Conservation (phyloP, 2,113 vertebrate genomes). For the Choloepus hoffmanni region DNA sequence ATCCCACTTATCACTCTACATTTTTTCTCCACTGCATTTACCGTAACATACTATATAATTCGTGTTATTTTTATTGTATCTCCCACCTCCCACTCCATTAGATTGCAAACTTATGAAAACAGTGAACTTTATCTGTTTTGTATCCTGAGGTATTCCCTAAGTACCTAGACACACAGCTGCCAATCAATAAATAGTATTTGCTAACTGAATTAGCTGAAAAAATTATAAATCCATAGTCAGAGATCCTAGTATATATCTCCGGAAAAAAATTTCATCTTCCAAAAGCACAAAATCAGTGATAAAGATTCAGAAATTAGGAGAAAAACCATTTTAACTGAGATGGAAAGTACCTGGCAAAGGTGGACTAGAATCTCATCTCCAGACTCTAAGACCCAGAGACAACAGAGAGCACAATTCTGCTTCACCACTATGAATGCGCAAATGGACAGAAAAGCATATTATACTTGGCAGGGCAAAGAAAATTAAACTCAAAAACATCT, state of each 20-base stretch:
- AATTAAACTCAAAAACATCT: conserved; percentile 13
- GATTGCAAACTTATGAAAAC: not conserved
- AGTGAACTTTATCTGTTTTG: conserved; percentile 21
- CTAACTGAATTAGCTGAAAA: not conserved
- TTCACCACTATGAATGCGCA: not conserved
- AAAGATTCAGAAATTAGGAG: conserved; percentile 41
- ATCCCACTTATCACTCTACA: not conserved
- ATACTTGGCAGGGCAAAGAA: not conserved
- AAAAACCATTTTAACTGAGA: not conserved
- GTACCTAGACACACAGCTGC: conserved; percentile 6
- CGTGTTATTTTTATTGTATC: conserved; percentile 6
- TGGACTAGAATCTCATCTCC: conserved; percentile 8
- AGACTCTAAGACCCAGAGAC: not conserved
- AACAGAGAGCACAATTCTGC: not conserved
- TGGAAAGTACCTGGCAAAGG: not conserved
- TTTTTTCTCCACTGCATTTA: conserved; percentile 34
- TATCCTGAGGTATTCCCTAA: not conserved
- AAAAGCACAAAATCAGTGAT: conserved; percentile 35
- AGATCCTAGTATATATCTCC: not conserved
- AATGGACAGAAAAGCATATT: not conserved
- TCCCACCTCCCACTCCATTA: not conserved
- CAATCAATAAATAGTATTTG: conserved; percentile 32
- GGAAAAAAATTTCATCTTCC: not conserved
- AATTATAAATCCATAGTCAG: conserved; percentile 16
- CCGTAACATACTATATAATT: not conserved